phyloP scores from a whole-genome alignment of 2,797 vertebrate genomes.

The Sebastes steindachneri region DNA sequence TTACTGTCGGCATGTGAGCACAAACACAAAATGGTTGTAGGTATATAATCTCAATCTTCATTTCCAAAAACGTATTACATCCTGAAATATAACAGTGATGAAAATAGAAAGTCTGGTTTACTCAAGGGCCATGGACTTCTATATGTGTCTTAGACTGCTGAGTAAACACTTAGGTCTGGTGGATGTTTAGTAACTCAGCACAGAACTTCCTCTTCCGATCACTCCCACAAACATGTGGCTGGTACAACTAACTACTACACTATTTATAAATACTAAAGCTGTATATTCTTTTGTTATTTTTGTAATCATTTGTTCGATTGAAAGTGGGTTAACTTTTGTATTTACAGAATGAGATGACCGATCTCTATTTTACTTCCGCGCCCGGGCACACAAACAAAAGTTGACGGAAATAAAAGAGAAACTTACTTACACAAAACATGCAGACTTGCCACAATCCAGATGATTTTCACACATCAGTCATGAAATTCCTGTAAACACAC shows the following conservation, averaged over 20 bases:
- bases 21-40: not conserved
- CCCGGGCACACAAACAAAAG: not conserved
- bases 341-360: not conserved
- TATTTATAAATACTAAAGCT: not conserved
- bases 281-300: not conserved
- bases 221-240: not conserved
- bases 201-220: constrained; percentile 50
- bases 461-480: not conserved
- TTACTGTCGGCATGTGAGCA: not conserved
- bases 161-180: constrained; percentile 44
- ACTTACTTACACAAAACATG: not conserved
- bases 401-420: not conserved
- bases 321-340: not conserved
- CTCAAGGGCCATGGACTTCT: constrained; percentile 8
- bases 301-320: not conserved
- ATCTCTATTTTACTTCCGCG: not conserved
- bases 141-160: constrained; percentile 45
- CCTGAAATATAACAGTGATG: constrained; percentile 4
- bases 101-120: constrained; percentile 37
- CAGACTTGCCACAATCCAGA: not conserved
- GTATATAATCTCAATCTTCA: not conserved
- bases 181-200: constrained; percentile 41
- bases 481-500: not conserved
- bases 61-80: not conserved
- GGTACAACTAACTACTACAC: not conserved